Evolutionary conservation across 2,113 vertebrate species (phyloP), one percentile per base, ranked within the genome.

Genomic region (Manacus vitellinus): DNA sequence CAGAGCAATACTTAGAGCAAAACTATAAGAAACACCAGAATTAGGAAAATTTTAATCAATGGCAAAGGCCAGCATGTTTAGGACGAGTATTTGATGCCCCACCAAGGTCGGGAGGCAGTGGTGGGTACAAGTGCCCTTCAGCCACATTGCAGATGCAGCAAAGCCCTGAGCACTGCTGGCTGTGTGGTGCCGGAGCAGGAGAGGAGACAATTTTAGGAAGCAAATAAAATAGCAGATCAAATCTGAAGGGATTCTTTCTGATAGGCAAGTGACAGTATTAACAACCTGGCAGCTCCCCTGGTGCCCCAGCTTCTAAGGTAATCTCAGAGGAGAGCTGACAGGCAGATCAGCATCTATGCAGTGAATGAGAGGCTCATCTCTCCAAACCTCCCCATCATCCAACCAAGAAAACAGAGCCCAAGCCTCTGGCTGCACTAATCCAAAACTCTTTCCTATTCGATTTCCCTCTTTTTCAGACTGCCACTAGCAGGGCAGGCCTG

Each of bases 341-440:
- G 54, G 3, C 43, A 59, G 21, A 61, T 39, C 63, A 71, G 59
- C 31, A 84, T 0, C 0, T 2, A 23, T 1, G 11, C 47, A 88
- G 44, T 59, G 43, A n/a, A 70, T 12, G 20, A 74, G 31, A 71
- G 4, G 46, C 71, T 90, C 23, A 2, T 61, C 37, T 35, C 63
- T 59, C 73, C 37, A 76, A 72, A 78, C 6, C 24, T 47, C 33
- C 37, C 35, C 6, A 2, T 28, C n/a, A 58, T 19, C 33, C 28
- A 43, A 4, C 1, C 0, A 1, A 41, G 43, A 46, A 44, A 39
- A 33, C 0, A 0, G 1, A 77, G 31, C 65, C 77, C 6, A 7
- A 54, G n/a, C 61, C 41, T 51, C 16, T 1, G 2, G 35, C 55
- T 39, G 67, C 43, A 20, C 68, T 39, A 31, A 52, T 12, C 44